Evolutionary conservation across 1,140 invertebrate genomes (phyloP).

Genomic region (Maconellicoccus hirsutus): DNA sequence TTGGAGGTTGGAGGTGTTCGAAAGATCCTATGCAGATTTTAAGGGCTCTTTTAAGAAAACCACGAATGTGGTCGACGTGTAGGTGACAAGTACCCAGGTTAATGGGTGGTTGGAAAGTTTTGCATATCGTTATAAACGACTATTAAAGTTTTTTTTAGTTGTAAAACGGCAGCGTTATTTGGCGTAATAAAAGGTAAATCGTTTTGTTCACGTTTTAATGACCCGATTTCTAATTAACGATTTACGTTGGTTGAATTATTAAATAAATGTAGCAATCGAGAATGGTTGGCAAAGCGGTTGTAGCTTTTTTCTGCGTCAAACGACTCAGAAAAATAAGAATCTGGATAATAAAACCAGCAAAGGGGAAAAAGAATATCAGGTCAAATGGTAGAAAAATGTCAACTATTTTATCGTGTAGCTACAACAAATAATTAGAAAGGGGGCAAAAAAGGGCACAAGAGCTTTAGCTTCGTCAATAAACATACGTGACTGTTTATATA

Average conservation of each 20-base stretch:
- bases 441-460: not conserved
- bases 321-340: too few relatives aligned
- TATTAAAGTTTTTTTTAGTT: too few relatives aligned
- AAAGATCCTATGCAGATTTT: too few relatives aligned
- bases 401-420: not conserved
- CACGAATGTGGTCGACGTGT: too few relatives aligned
- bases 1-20: too few relatives aligned
- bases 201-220: not conserved
- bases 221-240: slow-evolving; percentile 8
- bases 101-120: too few relatives aligned
- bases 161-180: not conserved
- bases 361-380: not conserved
- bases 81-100: too few relatives aligned
- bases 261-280: not conserved
- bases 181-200: not conserved
- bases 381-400: not conserved
- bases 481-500: not conserved
- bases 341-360: not conserved
- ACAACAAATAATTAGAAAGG: not conserved
- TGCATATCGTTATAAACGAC: too few relatives aligned
- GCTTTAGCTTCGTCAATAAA: not conserved
- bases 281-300: not conserved
- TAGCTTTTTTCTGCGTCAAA: not conserved
- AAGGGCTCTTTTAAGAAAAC: too few relatives aligned
- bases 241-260: not conserved